Evolutionary conservation across 2,888 invertebrate species (phyloP), one percentile per base, ranked within the genome.

Genomic region (Epistrophella euchroma): DNA sequence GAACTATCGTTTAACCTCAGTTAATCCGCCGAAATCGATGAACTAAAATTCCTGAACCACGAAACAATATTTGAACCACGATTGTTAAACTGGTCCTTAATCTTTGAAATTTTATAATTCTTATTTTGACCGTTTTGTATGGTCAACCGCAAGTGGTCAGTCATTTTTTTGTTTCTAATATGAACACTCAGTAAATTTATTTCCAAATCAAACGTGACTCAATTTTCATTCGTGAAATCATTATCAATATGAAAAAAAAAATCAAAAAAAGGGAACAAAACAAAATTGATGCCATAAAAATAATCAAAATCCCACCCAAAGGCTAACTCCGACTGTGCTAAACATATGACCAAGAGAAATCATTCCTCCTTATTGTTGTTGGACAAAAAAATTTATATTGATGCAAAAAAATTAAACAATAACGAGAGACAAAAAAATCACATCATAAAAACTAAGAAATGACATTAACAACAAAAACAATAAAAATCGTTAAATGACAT

Each of bases 401-500:
- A 28, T 58, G 17, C 32, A 58, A 32, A 58, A 58, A 60, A 70
- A 15, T 22, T 45, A 45, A 74, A 83, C 78, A 80, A 81, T 71
- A 74, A 19, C n/a, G 45, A 11, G 7, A 64, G 32, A 13, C 11
- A 17, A 45, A 9, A 66, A 77, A 77, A 73, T 72, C 76, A 66
- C 75, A 86, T 86, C 70, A 86, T 86, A 86, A 86, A 81, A 82
- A 62, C 82, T 71, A 70, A 70, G 77, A 77, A 74, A 74, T 68
- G 85, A 86, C 87, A 83, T 72, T 76, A 79, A 87, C 78, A 83
- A 83, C 60, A 72, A 87, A 78, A 79, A 87, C 82, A 87, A 83
- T 82, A 87, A 87, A 82, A 83, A 87, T 79, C 83, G 87, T 79
- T 83, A 87, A 87, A 83, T 87, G 87, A 87, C 87, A 87, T 87